These are phyloP conservation scores for Trissolcus basalis DNA, from an alignment of 1,140 invertebrate genomes.

Conservation along the genomic window DNA sequence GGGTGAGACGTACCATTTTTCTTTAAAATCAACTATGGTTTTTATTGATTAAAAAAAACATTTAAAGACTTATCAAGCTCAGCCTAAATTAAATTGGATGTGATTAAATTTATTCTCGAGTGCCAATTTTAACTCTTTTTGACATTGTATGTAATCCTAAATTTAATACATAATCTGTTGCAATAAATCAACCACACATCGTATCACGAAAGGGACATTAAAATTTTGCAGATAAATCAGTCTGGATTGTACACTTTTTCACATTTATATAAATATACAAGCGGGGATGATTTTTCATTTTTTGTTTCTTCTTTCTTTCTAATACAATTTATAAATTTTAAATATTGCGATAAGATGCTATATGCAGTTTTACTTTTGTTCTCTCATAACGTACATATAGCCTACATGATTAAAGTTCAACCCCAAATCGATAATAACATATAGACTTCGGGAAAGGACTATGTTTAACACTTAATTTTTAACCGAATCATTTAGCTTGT, in stretches of 20 bases:
- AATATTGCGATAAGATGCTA: not conserved
- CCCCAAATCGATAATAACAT: constrained; percentile 1
- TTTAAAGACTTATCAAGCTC: not conserved
- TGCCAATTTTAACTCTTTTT: not conserved
- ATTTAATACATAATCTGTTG: not conserved
- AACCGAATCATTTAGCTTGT: not conserved
- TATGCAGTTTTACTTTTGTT: constrained; percentile 1
- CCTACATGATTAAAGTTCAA: not conserved
- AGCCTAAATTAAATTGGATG: no score
- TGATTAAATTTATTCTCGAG: no score
- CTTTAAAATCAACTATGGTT: constrained; percentile 3
- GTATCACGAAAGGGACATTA: no score
- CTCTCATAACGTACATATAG: not conserved
- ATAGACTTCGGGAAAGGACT: not conserved
- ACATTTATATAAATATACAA: not conserved
- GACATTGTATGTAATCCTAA: not conserved
- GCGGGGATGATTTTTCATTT: not conserved
- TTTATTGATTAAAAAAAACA: not conserved
- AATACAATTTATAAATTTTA: not conserved
- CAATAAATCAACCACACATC: no score
- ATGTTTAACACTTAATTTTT: not conserved
- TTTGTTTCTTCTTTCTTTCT: not conserved
- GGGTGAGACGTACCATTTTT: not conserved
- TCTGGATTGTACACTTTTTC: no score
- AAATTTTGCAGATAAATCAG: no score